Base-by-base conservation (phyloP, 2,888 invertebrate species). In the Yponomeuta malinellus region DNA sequence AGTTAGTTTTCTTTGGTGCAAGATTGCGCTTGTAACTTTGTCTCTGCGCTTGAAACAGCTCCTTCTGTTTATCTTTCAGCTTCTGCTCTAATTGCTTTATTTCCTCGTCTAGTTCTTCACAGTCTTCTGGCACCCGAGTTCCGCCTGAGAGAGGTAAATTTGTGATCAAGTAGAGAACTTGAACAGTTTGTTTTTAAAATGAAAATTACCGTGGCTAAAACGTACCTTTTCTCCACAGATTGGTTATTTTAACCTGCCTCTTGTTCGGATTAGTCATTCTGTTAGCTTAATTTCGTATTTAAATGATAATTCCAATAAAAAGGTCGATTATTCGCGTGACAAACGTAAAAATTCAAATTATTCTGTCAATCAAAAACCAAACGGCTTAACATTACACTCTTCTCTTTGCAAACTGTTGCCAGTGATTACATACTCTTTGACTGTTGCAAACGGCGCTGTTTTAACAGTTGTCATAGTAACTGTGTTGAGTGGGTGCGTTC, bases 31-130 rank as follows among this genome's bases (percentile, higher is more conserved):
- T 83, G 66, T 80, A 82, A 31, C 77, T 79, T 48, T 82, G 81
- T 72, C 86, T 79, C 73, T 87, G 87, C 0, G 87, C 75, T 74
- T 85, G 81, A 75, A 90, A 88, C n/a, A 86, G 72, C 72, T 86
- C 83, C 75, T 83, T 77, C 33, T 89, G 84, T 72, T 82, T 84
- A 37, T 86, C 81, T 72, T 76, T 82, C 0, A 90, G 74, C 52
- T 75, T 79, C 71, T 81, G 74, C 75, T 89, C 81, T 48, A 89
- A 72, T 31, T 79, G 76, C 59, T 81, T 73, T 71, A 90, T 77
- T 73, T 89, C 87, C 63, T 85, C 80, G 72, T 83, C 78, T 10
- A 88, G 71, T 15, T 87, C 86, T 43, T 83, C 80, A 74, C 79
- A 80, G 66, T 86, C 85, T 33, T 86, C 85, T 9, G 83, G 77